These are phyloP conservation scores for Oligia latruncula DNA, from an alignment of 2,888 invertebrate genomes.

Conservation along the genomic window DNA sequence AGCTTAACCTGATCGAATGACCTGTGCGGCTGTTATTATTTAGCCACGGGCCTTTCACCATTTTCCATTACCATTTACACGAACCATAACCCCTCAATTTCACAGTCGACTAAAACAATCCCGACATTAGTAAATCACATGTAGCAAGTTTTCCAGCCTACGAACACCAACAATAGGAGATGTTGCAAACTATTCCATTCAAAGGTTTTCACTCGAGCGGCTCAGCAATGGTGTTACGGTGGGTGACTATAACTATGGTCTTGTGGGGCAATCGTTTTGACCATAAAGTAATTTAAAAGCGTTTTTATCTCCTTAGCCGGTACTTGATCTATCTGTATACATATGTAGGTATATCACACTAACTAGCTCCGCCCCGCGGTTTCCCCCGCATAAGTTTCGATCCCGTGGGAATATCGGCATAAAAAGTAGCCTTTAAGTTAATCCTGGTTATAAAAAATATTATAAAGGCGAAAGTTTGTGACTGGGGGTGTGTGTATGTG, in stretches of 20 bases:
- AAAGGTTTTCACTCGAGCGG: conserved; percentile 57
- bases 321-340: not conserved
- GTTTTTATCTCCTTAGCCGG: not conserved
- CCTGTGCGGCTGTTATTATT: no score
- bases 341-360: no score
- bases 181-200: conserved; percentile 47
- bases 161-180: conserved; percentile 63
- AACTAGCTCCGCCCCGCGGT: no score
- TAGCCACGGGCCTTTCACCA: no score
- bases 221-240: conserved; percentile 26
- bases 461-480: no score
- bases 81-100: conserved; percentile 40
- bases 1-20: no score
- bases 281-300: not conserved
- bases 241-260: conserved; percentile 17
- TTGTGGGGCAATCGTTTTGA: conserved; percentile 31
- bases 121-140: conserved; percentile 47
- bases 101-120: conserved; percentile 34
- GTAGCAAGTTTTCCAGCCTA: conserved; percentile 49
- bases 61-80: not conserved
- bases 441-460: no score
- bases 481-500: no score
- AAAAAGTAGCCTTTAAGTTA: no score
- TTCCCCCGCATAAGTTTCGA: no score
- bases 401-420: no score